phyloP scores from a whole-genome alignment of 2,888 invertebrate species.

The Limnephilus rhombicus region DNA sequence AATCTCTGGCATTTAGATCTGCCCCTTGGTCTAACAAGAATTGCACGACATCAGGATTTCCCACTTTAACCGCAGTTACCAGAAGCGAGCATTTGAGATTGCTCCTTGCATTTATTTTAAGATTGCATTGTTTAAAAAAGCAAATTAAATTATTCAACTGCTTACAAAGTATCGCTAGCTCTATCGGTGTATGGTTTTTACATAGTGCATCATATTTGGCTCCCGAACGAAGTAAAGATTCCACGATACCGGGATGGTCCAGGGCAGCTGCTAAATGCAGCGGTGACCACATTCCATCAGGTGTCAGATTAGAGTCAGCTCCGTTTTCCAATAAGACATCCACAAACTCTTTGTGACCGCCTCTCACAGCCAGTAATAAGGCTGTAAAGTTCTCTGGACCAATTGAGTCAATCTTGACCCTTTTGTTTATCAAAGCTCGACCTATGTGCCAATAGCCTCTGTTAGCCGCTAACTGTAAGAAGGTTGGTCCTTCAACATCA shows the following conservation, averaged over 20 bases:
- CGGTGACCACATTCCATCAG: neutral
- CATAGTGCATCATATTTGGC: neutral
- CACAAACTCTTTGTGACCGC: slow-evolving; percentile 16
- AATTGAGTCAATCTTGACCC: neutral
- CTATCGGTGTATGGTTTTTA: slow-evolving; percentile 2
- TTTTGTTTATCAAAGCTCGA: slow-evolving; percentile 11
- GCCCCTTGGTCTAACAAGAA: neutral
- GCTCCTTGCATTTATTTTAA: neutral
- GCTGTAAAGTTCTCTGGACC: neutral
- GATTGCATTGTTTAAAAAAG: neutral
- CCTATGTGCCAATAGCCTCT: slow-evolving; percentile 4
- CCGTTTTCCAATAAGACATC: slow-evolving; percentile 10
- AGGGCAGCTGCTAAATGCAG: neutral
- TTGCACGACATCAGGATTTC: neutral
- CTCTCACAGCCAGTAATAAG: neutral
- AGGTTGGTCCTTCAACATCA: too few relatives aligned
- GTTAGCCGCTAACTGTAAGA: neutral
- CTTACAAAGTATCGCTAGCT: neutral
- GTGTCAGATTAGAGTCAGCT: neutral
- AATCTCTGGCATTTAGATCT: neutral
- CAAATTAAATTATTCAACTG: neutral
- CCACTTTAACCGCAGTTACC: neutral
- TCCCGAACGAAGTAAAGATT: slow-evolving; percentile 16
- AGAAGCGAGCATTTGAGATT: neutral
- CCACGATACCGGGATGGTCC: neutral